Base-by-base conservation (phyloP, 2,888 invertebrate genomes). In the Agrotis ipsilon region DNA sequence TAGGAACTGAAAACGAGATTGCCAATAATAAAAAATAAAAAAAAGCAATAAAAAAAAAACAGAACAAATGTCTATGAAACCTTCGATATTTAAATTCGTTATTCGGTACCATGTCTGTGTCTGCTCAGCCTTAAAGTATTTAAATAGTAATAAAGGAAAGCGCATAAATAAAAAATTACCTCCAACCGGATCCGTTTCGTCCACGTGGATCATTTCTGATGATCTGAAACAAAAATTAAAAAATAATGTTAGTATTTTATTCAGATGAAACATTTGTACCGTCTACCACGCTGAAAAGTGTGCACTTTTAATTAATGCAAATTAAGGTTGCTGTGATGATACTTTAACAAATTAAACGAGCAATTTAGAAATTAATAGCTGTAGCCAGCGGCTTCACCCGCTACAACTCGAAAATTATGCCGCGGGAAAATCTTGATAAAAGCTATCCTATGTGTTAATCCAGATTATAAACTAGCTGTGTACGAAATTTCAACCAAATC, bases 151-250 rank as follows among this genome's bases (percentile, higher is more conserved):
- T 77, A 45, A 72, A 63, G 24, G n/a, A 72, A 67, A 59, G 58
- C 51, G 51, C 4, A 43, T 19, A 61, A 66, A 80, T 70, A 54
- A 75, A 58, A 62, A 75, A 85, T 97, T 97, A 98, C 98, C 98
- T 96, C 98, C 98, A 87, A 98, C 97, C 82, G 98, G 98, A 94
- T 98, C 98, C 85, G 97, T 97, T 93, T 98, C 98, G 94, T 98
- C 98, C 75, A 98, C 98, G 94, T 98, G 98, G 94, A 98, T 98
- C 98, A 98, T 98, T 87, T 96, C 96, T 90, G 92, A 87, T 79
- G 93, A 94, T 93, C 96, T 96, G 96, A 27, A 94, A 95, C 87
- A 89, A 91, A 83, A 83, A 81, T 27, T 13, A 32, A 32, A 75
- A n/a, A 66, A 54, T 7, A 59, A 55, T 46, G 68, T 68, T 11